These are phyloP conservation scores for Pomacea canaliculata DNA, from an alignment of 2,888 invertebrate species.

Conservation along the genomic window DNA sequence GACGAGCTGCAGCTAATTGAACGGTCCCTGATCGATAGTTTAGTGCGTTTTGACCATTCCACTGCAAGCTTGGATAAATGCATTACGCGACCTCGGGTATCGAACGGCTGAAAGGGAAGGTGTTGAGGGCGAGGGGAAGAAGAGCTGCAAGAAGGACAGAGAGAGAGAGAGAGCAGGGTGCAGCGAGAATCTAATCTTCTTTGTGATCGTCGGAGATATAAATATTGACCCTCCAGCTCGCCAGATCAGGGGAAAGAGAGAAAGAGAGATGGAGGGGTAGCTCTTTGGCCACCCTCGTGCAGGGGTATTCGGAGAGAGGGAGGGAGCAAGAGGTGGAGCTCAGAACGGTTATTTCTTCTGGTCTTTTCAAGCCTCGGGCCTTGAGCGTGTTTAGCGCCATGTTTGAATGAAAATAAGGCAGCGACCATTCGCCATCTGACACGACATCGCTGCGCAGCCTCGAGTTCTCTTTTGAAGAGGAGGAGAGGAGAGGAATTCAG, in stretches of 20 bases:
- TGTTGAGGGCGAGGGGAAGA: neutral
- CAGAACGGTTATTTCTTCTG: no score
- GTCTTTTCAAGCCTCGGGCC: no score
- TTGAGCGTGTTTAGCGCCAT: no score
- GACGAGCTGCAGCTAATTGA: slow-evolving; percentile 7
- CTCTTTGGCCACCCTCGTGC: no score
- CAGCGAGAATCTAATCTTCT: neutral
- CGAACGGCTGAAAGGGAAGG: neutral
- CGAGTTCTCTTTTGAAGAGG: no score
- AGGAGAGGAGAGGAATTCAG: no score
- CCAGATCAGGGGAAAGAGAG: neutral
- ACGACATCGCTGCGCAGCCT: no score
- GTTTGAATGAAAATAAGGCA: no score
- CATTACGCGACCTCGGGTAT: neutral
- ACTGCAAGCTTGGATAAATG: slow-evolving; percentile 5
- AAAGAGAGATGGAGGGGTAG: no score
- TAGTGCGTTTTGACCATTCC: slow-evolving; percentile 3
- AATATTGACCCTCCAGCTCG: neutral
- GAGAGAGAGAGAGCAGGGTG: neutral
- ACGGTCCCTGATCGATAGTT: neutral
- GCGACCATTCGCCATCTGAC: no score
- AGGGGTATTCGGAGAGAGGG: no score
- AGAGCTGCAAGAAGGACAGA: neutral
- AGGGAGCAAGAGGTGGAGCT: no score
- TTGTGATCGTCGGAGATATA: slow-evolving; percentile 3